Evolutionary conservation across 2,797 vertebrate genomes (phyloP), one percentile per base, ranked within the genome.

Genomic region (Delichon dasypus): DNA sequence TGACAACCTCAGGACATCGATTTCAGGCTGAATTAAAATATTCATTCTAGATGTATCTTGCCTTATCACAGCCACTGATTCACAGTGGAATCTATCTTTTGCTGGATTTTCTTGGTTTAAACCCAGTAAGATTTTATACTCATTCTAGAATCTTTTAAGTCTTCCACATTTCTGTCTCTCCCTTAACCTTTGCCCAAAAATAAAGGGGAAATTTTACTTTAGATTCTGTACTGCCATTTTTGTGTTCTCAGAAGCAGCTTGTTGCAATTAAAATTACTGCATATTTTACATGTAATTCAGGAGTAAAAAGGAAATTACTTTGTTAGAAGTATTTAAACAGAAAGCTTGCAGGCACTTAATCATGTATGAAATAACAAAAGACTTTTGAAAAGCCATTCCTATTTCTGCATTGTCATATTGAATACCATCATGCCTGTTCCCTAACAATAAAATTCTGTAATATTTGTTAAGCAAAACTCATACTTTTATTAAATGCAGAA

Each of bases 1-100:
- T 97, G 94, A 97, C 91, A 92, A 96, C 95, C 94, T 94, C 89
- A 89, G 95, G 96, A 95, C 88, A 96, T 96, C 82, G 48, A 71
- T 95, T 94, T 88, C 94, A 90, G 71, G 95, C 93, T 58, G 60
- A 90, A 95, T 92, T 93, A 85, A 88, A 96, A 90, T 86, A 93
- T 45, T 94, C 65, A 86, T 80, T 65, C 79, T 95, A 70, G 95
- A 75, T 80, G 38, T 73, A 95, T 79, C 57, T 57, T 87, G 88
- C 64, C 65, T 97, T 91, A 94, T 96, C 68, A 76, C 42, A 85
- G 67, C 17, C 64, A 80, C 87, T 82, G 50, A 83, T 47, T 93
- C 90, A 65, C 10, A 53, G 51, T 48, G 68, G 57, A 94, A 93
- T 94, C 44, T 93, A 54, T 91, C 48, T 91, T 62, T 88, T 11